Conservation (phyloP, 2,888 invertebrate genomes). For the Melanostoma scalare region DNA sequence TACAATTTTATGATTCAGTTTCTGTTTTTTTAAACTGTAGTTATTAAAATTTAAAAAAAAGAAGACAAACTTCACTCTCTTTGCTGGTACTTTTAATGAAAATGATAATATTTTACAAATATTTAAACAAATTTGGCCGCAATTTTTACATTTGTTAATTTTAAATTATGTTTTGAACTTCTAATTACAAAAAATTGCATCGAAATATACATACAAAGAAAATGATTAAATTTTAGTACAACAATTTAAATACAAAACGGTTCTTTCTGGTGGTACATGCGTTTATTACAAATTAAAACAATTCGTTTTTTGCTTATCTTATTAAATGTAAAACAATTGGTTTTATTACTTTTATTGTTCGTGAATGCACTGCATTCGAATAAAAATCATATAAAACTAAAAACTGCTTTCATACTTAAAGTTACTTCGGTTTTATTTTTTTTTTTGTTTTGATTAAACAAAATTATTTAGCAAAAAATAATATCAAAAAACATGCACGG, state of each 20-base stretch:
- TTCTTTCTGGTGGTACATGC: constrained; percentile 66
- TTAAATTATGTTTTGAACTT: constrained; percentile 17
- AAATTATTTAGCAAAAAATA: constrained; percentile 29
- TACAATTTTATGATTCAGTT: constrained; percentile 41
- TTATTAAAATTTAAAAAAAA: constrained; percentile 39
- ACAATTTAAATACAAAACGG: constrained; percentile 70
- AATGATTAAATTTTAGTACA: constrained; percentile 40
- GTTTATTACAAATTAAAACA: constrained; percentile 37
- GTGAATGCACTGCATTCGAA: constrained; percentile 67
- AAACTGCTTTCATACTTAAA: constrained; percentile 39
- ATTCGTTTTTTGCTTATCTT: constrained; percentile 21
- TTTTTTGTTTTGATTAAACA: constrained; percentile 18
- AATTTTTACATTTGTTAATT: constrained; percentile 44
- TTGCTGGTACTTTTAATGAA: constrained; percentile 49
- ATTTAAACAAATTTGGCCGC: constrained; percentile 71
- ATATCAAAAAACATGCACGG: constrained; percentile 65
- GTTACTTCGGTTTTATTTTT: constrained; percentile 37
- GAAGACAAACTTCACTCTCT: constrained; percentile 43
- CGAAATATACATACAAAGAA: constrained; percentile 43
- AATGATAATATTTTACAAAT: constrained; percentile 67
- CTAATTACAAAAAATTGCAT: constrained; percentile 36
- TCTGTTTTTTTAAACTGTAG: constrained; percentile 4
- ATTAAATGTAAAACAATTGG: constrained; percentile 17
- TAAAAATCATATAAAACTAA: constrained; percentile 38
- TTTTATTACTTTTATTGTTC: not conserved